Percentiles rank a stretch among this genome's conserved stretches.
Evolutionary conservation across 2,113 vertebrate genomes (phyloP).

Genomic region (Cephalopterus ornatus): DNA sequence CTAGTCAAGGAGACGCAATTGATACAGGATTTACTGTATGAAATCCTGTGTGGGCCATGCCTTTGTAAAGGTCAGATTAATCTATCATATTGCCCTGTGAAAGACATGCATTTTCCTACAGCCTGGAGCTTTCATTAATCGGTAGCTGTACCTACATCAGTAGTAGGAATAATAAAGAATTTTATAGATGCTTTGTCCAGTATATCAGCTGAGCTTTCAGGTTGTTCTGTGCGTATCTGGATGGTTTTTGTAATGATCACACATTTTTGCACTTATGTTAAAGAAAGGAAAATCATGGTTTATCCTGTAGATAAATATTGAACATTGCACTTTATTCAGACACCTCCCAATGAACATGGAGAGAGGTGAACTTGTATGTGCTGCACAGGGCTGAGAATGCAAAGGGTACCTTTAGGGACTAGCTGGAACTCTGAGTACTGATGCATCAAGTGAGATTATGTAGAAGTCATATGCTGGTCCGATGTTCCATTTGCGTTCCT

Average conservation of each 20-base stretch:
- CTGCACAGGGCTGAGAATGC: background rate
- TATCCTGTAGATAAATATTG: background rate
- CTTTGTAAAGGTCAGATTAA: background rate
- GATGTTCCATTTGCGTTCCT: background rate
- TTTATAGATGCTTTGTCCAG: background rate
- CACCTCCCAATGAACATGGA: rapidly evolving
- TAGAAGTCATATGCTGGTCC: background rate
- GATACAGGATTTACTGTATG: background rate
- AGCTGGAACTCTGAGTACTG: background rate
- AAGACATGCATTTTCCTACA: background rate
- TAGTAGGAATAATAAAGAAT: background rate
- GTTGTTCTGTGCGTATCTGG: background rate
- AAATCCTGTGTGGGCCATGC: background rate
- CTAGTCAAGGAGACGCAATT: rapidly evolving
- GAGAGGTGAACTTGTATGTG: background rate
- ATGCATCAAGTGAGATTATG: background rate
- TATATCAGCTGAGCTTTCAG: background rate
- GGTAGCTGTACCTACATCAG: background rate
- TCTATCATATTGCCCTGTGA: background rate
- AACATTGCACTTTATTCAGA: background rate
- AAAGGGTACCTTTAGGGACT: background rate
- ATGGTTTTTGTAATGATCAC: background rate
- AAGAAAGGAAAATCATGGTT: background rate
- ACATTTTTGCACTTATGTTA: background rate
- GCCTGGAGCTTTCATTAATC: background rate